Evolutionary conservation across 2,113 vertebrate genomes (phyloP), one percentile per base, ranked within the genome.

Genomic region (Paramisgurnus dabryanus): DNA sequence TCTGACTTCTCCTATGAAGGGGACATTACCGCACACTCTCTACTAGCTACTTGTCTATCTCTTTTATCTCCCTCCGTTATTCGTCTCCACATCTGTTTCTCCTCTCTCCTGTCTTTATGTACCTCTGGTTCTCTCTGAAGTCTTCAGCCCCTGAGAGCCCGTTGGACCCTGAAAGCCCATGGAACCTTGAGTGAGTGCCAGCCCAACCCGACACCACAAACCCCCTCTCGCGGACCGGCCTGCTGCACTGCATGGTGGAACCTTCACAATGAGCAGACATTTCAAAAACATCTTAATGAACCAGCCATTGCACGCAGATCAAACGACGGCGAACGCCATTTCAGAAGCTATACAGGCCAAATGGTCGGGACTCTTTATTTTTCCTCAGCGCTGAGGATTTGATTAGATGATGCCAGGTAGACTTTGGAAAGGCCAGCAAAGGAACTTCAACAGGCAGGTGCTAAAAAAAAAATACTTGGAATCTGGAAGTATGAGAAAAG

Each of bases 121-220:
- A 87, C 92, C 85, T 87, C 68, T 92, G 89, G 86, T 82, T 89
- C 78, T 92, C 86, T 90, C 83, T 92, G 87, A 94, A 94, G 93
- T 91, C 93, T 88, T 91, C 91, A 17, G 88, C 89, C 88, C 90
- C 88, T 0, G 92, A 93, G 92, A 93, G 91, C 88, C 91, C 90
- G 87, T 88, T 90, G 91, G 92, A 89, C 87, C 91, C 92, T 53
- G 45, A 73, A 78, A 91, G 86, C 89, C 92, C 92, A 47, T 93
- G 93, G 93, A 89, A 92, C 89, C 92, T 93, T 91, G 92, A 93
- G 88, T 94, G 92, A 94, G 89, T 86, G 85, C 86, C 87, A 63
- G 68, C 83, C 85, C 87, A 85, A 86, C 84, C 88, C 90, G 85
- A 68, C 66, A 67, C 71, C 83, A 84, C 85, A 82, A 66, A 74